Evolutionary conservation across 2,888 invertebrate genomes (phyloP), one percentile per base, ranked within the genome.

Genomic region (Protonemura montana): DNA sequence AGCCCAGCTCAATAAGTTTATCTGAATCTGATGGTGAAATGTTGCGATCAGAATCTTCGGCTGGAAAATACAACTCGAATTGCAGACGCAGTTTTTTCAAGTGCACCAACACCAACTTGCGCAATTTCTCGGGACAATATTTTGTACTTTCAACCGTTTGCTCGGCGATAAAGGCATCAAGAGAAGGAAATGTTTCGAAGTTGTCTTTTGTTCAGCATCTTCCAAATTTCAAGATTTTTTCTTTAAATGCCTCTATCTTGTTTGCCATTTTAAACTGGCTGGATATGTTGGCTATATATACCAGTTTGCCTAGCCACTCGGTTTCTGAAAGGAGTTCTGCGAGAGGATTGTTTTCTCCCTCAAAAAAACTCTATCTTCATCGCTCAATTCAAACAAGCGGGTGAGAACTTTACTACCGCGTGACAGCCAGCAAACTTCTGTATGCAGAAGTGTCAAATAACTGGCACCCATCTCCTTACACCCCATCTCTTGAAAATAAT

Each of bases 381-480:
- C 80, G 82, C 87, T 25, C 16, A 87, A 85, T 82, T 87, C 78
- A 82, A 80, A 87, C 76, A 87, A 84, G 29, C 86, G 81, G 27
- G 85, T 77, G 29, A 87, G 42, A 80, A 87, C 84, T 83, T 87
- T n/a, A n/a, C n/a, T 87, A 27, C 83, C 87, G 83, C 86, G 86
- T 27, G 87, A n/a, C n/a, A n/a, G n/a, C n/a, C n/a, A n/a, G n/a
- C n/a, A n/a, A n/a, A n/a, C n/a, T n/a, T n/a, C n/a, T n/a, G n/a
- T n/a, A n/a, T n/a, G n/a, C n/a, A n/a, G n/a, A n/a, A n/a, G n/a
- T n/a, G n/a, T n/a, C n/a, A n/a, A n/a, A n/a, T n/a, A n/a, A 87
- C 30, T 86, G 42, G 84, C 87, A 87, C 80, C 85, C 87, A 89
- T 89, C 87, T 89, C 89, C 86, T 89, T 82, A 87, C 89, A 89